Evolutionary conservation across 2,888 invertebrate genomes (phyloP), one percentile per base, ranked within the genome.

Genomic region (Monoplex corrugatus): DNA sequence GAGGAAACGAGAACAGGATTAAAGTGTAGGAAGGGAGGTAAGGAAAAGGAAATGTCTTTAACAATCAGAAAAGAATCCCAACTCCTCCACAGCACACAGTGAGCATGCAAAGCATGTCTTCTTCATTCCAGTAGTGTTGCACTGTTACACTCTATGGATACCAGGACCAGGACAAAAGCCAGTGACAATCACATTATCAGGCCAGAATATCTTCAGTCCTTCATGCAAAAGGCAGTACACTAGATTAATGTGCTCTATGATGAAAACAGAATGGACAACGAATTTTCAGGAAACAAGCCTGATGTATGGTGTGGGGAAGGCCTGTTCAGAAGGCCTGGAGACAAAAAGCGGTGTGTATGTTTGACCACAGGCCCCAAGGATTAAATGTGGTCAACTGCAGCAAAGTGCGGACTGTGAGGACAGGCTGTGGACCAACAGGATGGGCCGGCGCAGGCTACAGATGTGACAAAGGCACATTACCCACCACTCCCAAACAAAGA

Each of bases 141-240:
- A 28, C 57, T n/a, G n/a, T n/a, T n/a, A n/a, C n/a, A n/a, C n/a
- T n/a, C 32, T 40, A 43, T 43, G 43, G 63, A 72, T 32, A 72
- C 72, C 32, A 19, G 23, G 43, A 43, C 40, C 2, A 80, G 43
- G 43, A 80, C 10, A 68, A 63, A 63, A 16, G 63, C 68, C 68
- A 68, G 68, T 28, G n/a, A 68, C n/a, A 68, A n/a, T 8, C 6
- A 28, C 40, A n/a, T n/a, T 32, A 72, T 72, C 35, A 72, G 23
- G 32, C 72, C 72, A 6, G 35, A 72, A 72, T 10, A 72, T 32
- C 72, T 35, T 40, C 78, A 80, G 78, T 43, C 43, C 78, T 32
- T 40, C 78, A 80, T 80, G 78, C 78, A 80, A 43, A 80, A 40
- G 78, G 78, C 78, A 80, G 78, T 80, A 80, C 13, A 28, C 78